Evolutionary conservation across 2,797 vertebrate species (phyloP).

Genomic region (Poliocrania exsul): DNA sequence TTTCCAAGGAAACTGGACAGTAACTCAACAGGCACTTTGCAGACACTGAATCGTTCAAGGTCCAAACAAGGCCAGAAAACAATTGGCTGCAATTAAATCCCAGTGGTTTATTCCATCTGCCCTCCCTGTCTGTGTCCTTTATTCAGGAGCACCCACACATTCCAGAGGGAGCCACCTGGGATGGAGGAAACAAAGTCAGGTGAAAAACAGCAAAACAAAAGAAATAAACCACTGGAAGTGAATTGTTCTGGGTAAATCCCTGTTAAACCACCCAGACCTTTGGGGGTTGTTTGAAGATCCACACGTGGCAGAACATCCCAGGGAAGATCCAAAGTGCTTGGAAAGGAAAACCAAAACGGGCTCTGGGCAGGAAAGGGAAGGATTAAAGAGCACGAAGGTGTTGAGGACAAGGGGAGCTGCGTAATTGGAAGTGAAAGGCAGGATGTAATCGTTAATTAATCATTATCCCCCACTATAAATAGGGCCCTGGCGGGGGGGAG

Average conservation of each 20-base stretch:
- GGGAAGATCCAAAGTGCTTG: neutral
- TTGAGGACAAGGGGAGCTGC: neutral
- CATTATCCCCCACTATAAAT: neutral
- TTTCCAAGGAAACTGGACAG: constrained; percentile 25
- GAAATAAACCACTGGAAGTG: neutral
- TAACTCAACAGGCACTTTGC: neutral
- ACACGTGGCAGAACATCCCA: neutral
- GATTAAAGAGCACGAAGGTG: neutral
- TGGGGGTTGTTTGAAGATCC: neutral
- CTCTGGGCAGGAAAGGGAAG: rapidly evolving
- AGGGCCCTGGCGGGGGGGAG: neutral
- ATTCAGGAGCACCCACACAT: no score
- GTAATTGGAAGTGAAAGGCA: neutral
- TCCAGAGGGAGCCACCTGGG: neutral
- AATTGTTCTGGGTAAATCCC: neutral
- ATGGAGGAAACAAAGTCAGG: neutral
- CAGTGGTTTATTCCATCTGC: neutral
- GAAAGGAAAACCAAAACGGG: neutral
- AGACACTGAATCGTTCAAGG: neutral
- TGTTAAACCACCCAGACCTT: neutral
- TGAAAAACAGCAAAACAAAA: neutral
- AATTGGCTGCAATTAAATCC: neutral
- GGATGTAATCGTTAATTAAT: neutral
- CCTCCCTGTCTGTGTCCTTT: no score
- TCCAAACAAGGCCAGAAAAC: neutral